phyloP scores from a whole-genome alignment of 2,113 vertebrate genomes.

The Fregata magnificens region DNA sequence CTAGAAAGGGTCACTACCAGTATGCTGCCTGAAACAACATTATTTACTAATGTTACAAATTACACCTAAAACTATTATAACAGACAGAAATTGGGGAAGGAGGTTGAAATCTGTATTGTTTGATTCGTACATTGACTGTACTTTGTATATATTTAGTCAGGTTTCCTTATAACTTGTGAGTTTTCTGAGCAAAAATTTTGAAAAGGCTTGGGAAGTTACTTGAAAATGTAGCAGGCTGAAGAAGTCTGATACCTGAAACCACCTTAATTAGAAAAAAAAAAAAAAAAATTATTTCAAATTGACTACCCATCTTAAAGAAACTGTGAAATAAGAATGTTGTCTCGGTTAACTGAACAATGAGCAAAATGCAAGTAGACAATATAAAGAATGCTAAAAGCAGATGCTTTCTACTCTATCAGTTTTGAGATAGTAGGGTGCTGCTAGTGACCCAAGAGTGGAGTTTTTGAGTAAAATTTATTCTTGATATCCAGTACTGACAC shows the following conservation, averaged over 20 bases:
- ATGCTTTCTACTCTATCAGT: not conserved
- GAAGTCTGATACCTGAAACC: not conserved
- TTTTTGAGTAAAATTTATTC: not conserved
- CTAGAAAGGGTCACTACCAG: not conserved
- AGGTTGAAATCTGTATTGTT: not conserved
- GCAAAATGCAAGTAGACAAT: not conserved
- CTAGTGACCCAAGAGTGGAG: not conserved
- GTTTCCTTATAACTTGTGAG: not conserved
- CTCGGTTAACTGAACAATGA: not conserved
- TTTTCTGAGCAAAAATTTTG: not conserved
- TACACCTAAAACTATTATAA: not conserved
- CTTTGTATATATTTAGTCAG: not conserved
- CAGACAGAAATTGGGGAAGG: not conserved
- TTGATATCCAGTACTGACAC: not conserved
- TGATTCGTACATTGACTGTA: not conserved
- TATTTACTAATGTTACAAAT: not conserved
- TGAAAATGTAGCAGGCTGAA: not conserved
- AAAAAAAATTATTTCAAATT: not conserved
- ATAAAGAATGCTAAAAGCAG: not conserved
- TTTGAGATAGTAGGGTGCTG: not conserved
- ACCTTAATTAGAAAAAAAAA: not conserved
- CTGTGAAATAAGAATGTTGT: not conserved
- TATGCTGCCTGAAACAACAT: not conserved
- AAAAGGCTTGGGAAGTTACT: not conserved
- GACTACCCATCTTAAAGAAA: not conserved